Percentiles rank a stretch among this genome's conserved stretches.
phyloP scores from a whole-genome alignment of 2,888 invertebrate genomes.

The Phrixothrix hirtus region DNA sequence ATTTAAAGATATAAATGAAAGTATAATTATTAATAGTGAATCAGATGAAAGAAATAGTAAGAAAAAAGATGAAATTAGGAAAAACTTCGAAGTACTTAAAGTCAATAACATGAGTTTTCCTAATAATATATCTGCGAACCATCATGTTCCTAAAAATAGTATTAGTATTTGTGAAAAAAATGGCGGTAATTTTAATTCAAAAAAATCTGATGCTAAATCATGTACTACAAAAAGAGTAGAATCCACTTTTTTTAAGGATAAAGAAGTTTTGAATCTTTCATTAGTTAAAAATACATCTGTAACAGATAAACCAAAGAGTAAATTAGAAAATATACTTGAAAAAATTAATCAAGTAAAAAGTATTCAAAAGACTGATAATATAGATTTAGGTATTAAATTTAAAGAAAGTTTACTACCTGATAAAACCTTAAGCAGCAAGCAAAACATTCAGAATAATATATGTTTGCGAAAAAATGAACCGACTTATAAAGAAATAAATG shows the following conservation, averaged over 20 bases:
- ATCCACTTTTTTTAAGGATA: too few species aligned
- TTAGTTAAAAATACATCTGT: conserved; percentile 2
- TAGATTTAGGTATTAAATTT: conserved; percentile 21
- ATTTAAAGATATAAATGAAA: background rate
- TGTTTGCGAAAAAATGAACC: too few species aligned
- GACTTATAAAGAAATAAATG: too few species aligned
- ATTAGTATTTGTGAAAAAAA: conserved; percentile 9
- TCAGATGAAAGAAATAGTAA: background rate
- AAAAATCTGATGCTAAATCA: conserved; percentile 1
- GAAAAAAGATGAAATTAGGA: background rate
- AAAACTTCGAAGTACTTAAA: background rate
- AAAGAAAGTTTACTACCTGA: conserved; percentile 1
- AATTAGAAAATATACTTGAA: conserved; percentile 17
- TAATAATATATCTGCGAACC: conserved; percentile 4
- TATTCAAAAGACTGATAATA: conserved; percentile 22
- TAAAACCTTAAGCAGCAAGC: too few species aligned
- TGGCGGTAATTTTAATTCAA: conserved; percentile 4
- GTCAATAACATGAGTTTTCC: too few species aligned
- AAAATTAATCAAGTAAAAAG: conserved; percentile 14
- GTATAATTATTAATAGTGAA: background rate
- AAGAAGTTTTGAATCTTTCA: too few species aligned
- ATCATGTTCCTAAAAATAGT: conserved; percentile 20
- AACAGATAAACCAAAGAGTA: conserved; percentile 24
- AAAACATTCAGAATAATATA: too few species aligned
- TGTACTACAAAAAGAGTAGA: background rate